Conservation (phyloP, 2,797 vertebrate species). For the Nannoperca obscura region DNA sequence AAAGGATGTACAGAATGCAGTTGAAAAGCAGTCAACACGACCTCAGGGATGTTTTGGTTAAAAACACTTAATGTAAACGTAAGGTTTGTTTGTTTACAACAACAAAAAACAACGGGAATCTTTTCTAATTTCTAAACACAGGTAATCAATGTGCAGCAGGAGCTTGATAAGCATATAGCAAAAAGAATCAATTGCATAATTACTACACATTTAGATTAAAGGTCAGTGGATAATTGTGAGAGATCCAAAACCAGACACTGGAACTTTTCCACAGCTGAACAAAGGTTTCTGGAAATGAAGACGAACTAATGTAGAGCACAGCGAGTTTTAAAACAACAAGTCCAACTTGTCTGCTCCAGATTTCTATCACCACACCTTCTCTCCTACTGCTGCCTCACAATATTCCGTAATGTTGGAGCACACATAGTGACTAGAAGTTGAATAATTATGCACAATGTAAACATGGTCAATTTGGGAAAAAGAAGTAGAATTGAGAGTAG, state of each 20-base stretch:
- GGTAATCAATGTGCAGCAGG: not conserved
- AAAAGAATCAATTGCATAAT: not conserved
- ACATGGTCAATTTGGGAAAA: not conserved
- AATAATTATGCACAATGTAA: not conserved
- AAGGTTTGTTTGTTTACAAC: not conserved
- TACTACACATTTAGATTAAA: not conserved
- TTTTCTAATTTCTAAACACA: not conserved
- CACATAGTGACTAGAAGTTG: not conserved
- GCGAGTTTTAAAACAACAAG: slow-evolving; percentile 20
- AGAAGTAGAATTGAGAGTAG: not conserved
- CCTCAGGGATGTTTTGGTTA: not conserved
- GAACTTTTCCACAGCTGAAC: not conserved
- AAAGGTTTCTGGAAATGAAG: not conserved
- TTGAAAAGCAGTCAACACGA: not conserved
- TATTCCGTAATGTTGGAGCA: not conserved
- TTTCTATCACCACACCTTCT: slow-evolving; percentile 20
- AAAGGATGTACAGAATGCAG: not conserved
- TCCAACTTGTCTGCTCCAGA: slow-evolving; percentile 22
- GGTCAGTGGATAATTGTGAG: not conserved
- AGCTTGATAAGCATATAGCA: not conserved
- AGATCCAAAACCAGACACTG: not conserved
- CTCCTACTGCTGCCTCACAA: not conserved
- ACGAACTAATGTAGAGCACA: not conserved
- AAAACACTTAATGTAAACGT: not conserved
- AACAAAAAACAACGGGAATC: not conserved